Percentiles rank a stretch among this genome's conserved stretches.
phyloP scores from a whole-genome alignment of 2,888 invertebrate species.

The Stegophylla sp. region DNA sequence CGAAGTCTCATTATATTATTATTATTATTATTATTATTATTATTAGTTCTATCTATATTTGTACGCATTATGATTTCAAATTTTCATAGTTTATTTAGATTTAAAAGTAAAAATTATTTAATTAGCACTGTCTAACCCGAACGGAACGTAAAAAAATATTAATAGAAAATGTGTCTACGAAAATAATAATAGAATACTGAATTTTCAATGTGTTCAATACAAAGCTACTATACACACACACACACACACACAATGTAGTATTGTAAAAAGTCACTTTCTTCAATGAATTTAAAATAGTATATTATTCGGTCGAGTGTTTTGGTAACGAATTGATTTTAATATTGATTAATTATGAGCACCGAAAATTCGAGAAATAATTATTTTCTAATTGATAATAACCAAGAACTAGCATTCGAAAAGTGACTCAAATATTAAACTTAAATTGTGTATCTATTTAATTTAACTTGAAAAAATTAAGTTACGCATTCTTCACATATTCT shows the following conservation, averaged over 20 bases:
- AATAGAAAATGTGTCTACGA: constrained; percentile 13
- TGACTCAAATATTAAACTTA: no score
- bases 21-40: no score
- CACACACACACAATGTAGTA: constrained; percentile 13
- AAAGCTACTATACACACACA: not conserved
- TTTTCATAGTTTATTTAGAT: constrained; percentile 14
- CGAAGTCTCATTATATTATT: no score
- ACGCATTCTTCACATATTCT: no score
- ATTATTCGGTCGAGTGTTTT: not conserved
- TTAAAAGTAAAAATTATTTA: constrained; percentile 44
- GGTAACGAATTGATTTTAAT: not conserved
- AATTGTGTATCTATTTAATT: no score
- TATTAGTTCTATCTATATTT: constrained; percentile 9
- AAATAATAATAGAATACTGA: constrained; percentile 21
- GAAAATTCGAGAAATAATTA: no score
- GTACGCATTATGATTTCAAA: constrained; percentile 22
- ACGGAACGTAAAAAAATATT: not conserved
- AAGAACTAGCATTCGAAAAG: no score
- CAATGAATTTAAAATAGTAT: constrained; percentile 20
- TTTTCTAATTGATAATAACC: no score
- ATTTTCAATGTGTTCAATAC: not conserved
- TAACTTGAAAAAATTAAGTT: no score
- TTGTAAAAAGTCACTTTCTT: constrained; percentile 35
- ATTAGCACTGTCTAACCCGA: not conserved
- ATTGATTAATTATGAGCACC: no score